Evolutionary conservation across 2,113 vertebrate genomes (phyloP).

Genomic region (Gallinago paraguaiae): DNA sequence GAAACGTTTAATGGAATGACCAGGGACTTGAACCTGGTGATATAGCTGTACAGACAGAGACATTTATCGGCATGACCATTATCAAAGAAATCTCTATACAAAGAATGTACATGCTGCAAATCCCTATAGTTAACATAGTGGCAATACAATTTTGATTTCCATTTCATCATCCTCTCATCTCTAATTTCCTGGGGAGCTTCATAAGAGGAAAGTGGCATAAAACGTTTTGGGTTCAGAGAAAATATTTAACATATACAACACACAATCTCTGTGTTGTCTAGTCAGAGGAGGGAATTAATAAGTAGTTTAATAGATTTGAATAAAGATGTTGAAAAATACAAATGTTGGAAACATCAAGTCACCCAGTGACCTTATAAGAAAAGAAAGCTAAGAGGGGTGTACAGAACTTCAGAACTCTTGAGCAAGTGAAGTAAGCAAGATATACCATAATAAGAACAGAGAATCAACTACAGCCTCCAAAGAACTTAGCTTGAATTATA

Average conservation of each 20-base stretch:
- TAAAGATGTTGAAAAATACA: neutral
- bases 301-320: neutral
- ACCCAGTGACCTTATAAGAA: neutral
- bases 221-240: neutral
- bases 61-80: neutral
- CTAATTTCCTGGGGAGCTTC: neutral
- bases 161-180: neutral
- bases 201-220: neutral
- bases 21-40: neutral
- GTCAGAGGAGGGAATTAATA: neutral
- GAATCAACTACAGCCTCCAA: neutral
- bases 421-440: fast-evolving
- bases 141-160: neutral
- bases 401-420: neutral
- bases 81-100: neutral
- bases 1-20: neutral
- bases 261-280: neutral
- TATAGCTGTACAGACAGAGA: neutral
- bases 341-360: neutral
- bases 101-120: neutral
- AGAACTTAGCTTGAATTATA: neutral
- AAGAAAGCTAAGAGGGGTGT: neutral
- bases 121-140: neutral
- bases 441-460: neutral
- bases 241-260: neutral